Evolutionary conservation across 2,113 vertebrate genomes (phyloP), one percentile per base, ranked within the genome.

Genomic region (Elanus axillaris): DNA sequence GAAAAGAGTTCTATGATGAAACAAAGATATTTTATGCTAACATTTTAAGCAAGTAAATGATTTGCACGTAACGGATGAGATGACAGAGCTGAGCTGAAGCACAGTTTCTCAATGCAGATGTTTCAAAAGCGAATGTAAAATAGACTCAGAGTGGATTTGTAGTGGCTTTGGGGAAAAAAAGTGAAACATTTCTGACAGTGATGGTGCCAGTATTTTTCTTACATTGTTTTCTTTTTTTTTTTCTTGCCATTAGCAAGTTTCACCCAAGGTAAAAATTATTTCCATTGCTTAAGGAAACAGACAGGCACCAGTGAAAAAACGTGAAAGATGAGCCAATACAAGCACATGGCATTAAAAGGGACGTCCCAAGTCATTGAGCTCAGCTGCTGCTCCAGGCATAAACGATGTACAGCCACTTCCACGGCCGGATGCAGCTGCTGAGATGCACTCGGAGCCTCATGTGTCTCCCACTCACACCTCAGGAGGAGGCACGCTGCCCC

Each of bases 41-140:
- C 32, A 3, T 80, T 89, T 77, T 84, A 67, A 85, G 64, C 63
- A 84, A 81, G 34, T 40, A 58, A 68, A 76, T 68, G 36, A 60
- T 81, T 92, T 88, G 68, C 74, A 83, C 60, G 27, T 88, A 96
- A 95, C 42, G 91, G 94, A 68, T 4, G 8, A 96, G 74, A 56
- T 91, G 73, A 94, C 67, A 95, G 86, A 84, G 60, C 34, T 86
- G 86, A 95, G 86, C 58, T 94, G 83, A 59, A 86, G 76, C 20
- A 34, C 21, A 31, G 72, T 31, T 90, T 86, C 86, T 94, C 83
- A 78, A 89, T 53, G 55, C 76, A 91, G 88, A 62, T 87, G 34
- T 94, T 92, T 81, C 86, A 71, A 81, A 92, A 89, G 32, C 0
- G 0, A 87, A 77, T 59, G 52, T 27, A 81, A 76, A 93, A 95